These are phyloP conservation scores for Oriolus oriolus DNA, from an alignment of 2,113 vertebrate genomes.

Conservation along the genomic window DNA sequence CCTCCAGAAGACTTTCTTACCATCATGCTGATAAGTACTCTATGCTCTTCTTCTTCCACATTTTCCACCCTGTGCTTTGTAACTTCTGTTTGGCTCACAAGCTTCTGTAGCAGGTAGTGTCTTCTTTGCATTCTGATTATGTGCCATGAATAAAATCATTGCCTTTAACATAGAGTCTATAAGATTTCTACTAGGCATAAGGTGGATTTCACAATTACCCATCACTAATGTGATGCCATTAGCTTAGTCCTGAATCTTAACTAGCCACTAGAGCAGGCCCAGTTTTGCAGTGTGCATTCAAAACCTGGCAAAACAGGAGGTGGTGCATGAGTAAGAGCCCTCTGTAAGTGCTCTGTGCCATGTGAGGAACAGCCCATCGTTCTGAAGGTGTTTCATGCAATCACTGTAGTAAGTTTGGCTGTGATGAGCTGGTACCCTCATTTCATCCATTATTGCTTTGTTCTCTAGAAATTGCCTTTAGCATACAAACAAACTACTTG, in stretches of 20 bases:
- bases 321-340: neutral
- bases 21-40: neutral
- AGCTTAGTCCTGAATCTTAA: neutral
- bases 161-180: neutral
- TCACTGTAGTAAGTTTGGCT: neutral
- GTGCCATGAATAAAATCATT: neutral
- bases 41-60: neutral
- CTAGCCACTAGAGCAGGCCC: neutral
- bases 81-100: neutral
- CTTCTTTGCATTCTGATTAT: neutral
- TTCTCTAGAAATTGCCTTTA: neutral
- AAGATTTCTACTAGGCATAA: neutral
- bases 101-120: neutral
- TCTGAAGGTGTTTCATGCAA: neutral
- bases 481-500: neutral
- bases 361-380: neutral
- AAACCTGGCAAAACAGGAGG: neutral
- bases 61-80: neutral
- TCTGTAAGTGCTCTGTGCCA: neutral
- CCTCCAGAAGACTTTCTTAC: neutral
- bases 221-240: neutral
- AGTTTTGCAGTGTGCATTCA: neutral
- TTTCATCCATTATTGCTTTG: neutral
- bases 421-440: neutral
- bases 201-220: neutral